Conservation (phyloP, 1,140 invertebrate genomes). For the Pararge aegeria region DNA sequence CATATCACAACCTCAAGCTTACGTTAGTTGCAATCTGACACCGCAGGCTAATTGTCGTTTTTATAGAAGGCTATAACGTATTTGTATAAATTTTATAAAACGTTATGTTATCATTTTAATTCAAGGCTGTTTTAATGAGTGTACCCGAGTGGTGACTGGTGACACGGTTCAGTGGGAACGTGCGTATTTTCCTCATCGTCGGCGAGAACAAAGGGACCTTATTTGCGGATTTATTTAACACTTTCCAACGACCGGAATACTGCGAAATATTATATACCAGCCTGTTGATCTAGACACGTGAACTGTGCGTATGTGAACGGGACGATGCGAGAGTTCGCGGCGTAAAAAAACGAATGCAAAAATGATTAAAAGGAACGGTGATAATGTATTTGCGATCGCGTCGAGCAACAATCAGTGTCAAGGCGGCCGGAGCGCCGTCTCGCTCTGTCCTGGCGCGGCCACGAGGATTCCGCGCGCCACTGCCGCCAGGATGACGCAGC, state of each 20-base stretch:
- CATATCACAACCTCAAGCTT: conserved; percentile 65
- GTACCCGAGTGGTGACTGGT: conserved; percentile 43
- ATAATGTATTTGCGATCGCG: conserved; percentile 78
- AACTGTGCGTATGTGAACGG: conserved; percentile 59
- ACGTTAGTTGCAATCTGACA: conserved; percentile 66
- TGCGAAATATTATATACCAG: conserved; percentile 39
- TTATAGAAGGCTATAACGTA: conserved; percentile 32
- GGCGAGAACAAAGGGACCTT: conserved; percentile 67
- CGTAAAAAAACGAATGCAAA: conserved; percentile 72
- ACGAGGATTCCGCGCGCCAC: conserved; percentile 70
- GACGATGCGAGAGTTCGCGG: conserved; percentile 61
- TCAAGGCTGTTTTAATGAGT: conserved; percentile 46
- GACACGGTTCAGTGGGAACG: conserved; percentile 37
- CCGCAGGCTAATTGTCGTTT: conserved; percentile 51
- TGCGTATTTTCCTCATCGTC: conserved; percentile 67
- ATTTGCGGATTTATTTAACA: conserved; percentile 58
- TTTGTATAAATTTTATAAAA: conserved; percentile 26
- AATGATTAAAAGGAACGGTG: conserved; percentile 79
- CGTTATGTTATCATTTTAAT: conserved; percentile 30
- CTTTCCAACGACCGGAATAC: conserved; percentile 41
- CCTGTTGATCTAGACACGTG: conserved; percentile 69
- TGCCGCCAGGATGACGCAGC: conserved; percentile 71
- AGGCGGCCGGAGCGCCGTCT: conserved; percentile 68
- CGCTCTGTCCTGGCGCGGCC: conserved; percentile 66
- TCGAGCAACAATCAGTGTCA: conserved; percentile 76